Evolutionary conservation across 2,113 vertebrate species (phyloP).

Genomic region (Orcinus orca): DNA sequence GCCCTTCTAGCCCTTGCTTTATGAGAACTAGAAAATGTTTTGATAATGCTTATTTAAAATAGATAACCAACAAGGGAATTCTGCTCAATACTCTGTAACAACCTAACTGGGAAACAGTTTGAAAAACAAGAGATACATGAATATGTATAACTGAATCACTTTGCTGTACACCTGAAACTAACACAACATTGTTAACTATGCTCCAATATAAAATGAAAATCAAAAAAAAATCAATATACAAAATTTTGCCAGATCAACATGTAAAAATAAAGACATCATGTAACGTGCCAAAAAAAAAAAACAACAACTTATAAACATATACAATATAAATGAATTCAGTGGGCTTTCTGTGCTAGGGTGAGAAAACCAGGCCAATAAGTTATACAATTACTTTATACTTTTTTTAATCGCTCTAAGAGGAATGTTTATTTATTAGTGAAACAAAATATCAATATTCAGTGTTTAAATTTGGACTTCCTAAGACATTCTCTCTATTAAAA

Average conservation of each 20-base stretch:
- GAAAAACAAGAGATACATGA: background rate
- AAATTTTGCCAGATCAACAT: background rate
- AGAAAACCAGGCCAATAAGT: background rate
- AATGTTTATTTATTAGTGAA: background rate
- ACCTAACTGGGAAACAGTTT: background rate
- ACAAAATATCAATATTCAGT: background rate
- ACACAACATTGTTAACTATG: background rate
- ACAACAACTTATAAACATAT: background rate
- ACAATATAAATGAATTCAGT: background rate
- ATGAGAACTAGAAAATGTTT: background rate
- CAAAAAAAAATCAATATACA: background rate
- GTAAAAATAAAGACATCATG: background rate
- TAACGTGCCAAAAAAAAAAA: background rate
- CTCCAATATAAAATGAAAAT: background rate
- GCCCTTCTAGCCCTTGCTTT: background rate
- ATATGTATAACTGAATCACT: background rate
- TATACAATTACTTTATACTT: background rate
- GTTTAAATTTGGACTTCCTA: background rate
- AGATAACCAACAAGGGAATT: background rate
- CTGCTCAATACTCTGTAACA: background rate
- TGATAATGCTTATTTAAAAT: background rate
- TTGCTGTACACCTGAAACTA: background rate
- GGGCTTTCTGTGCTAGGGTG: background rate
- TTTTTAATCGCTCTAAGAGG: background rate
- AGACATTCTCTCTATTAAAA: background rate